These are phyloP conservation scores for Bovichtus variegatus DNA, from an alignment of 2,797 vertebrate species.

Conservation along the genomic window DNA sequence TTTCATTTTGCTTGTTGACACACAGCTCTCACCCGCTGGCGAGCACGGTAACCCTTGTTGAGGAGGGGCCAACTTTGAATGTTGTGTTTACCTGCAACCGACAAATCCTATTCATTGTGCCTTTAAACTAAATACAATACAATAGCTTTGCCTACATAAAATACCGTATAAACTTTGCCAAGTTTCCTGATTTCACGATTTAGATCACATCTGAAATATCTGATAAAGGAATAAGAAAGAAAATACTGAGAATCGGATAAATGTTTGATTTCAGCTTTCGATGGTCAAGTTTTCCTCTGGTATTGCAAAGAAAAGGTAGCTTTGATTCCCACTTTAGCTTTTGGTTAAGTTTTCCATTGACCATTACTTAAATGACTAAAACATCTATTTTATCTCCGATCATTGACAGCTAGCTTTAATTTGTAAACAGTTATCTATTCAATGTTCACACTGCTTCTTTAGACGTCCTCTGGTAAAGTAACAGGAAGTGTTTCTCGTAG, in stretches of 20 bases:
- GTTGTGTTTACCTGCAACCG: too few relatives aligned
- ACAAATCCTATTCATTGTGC: too few relatives aligned
- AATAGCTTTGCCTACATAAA: neutral
- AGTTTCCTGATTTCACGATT: neutral
- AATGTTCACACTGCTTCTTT: slow-evolving; percentile 30
- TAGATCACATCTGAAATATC: neutral
- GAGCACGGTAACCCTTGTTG: too few relatives aligned
- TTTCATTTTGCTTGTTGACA: neutral
- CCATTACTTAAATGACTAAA: neutral
- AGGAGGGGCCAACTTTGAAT: too few relatives aligned
- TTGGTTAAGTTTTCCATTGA: neutral
- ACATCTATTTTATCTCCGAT: neutral
- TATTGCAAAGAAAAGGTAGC: too few relatives aligned
- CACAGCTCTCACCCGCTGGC: too few relatives aligned
- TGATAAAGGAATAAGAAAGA: neutral
- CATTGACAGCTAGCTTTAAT: slow-evolving; percentile 14
- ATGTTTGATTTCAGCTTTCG: neutral
- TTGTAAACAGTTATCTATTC: slow-evolving; percentile 35
- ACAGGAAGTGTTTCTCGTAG: slow-evolving; percentile 50
- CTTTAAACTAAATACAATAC: too few relatives aligned
- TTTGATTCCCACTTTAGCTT: neutral
- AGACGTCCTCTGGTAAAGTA: slow-evolving; percentile 30
- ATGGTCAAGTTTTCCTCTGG: neutral
- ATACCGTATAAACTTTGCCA: neutral
- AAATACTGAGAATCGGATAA: neutral